Evolutionary conservation across 2,888 invertebrate genomes (phyloP).

Genomic region (Mythimna impura): DNA sequence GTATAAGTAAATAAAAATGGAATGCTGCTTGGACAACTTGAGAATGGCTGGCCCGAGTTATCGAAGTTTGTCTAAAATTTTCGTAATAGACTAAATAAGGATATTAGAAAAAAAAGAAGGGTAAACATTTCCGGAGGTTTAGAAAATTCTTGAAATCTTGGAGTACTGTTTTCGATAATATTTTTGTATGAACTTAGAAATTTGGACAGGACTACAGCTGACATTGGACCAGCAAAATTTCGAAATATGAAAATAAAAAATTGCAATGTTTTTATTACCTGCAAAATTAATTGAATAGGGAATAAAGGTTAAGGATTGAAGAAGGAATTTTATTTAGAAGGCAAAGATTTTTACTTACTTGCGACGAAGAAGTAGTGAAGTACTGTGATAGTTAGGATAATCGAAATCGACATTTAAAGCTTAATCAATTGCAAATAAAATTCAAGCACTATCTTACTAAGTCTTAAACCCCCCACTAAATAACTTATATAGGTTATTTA

Average conservation of each 20-base stretch:
- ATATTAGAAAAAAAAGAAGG: background rate
- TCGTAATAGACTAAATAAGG: background rate
- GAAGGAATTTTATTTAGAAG: slow-evolving; percentile 5
- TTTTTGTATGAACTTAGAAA: background rate
- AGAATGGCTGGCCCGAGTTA: background rate
- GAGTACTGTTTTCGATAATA: background rate
- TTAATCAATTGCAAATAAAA: background rate
- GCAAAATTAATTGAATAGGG: slow-evolving; percentile 14
- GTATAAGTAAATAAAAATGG: background rate
- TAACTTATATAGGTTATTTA: too few species aligned
- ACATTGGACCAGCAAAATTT: background rate
- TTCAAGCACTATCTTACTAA: too few species aligned
- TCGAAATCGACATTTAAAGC: slow-evolving; percentile 10
- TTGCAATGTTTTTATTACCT: slow-evolving; percentile 20
- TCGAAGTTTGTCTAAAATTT: background rate
- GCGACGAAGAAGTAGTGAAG: slow-evolving; percentile 31
- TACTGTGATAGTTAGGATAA: slow-evolving; percentile 13
- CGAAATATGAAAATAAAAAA: background rate
- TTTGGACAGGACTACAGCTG: background rate
- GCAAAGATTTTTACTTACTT: slow-evolving; percentile 21
- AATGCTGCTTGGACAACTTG: background rate
- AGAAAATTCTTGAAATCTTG: background rate
- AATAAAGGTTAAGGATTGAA: background rate
- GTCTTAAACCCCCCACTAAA: too few species aligned
- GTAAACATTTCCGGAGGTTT: background rate